These are phyloP conservation scores for Parelbella ahira DNA, from an alignment of 2,888 invertebrate genomes.

Conservation along the genomic window DNA sequence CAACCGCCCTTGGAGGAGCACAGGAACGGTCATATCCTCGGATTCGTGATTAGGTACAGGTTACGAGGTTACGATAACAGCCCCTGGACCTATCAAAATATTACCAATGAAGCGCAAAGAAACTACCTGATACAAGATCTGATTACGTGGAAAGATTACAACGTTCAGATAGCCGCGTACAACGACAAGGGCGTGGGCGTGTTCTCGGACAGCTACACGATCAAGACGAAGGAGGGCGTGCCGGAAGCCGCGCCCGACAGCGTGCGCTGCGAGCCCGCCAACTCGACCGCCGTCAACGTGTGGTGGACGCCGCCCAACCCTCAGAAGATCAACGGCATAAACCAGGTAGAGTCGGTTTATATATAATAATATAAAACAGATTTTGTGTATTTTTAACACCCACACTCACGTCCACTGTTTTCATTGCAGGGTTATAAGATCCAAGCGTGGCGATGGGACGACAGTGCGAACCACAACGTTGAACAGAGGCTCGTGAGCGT, in stretches of 20 bases:
- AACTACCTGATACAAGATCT: conserved; percentile 94
- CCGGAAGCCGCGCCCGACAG: conserved; percentile 95
- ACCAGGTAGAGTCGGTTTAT: no score
- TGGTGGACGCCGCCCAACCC: conserved; percentile 99
- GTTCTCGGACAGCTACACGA: conserved; percentile 93
- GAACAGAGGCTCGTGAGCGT: conserved; percentile 90
- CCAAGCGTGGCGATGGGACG: conserved; percentile 89
- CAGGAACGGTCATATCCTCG: conserved; percentile 96
- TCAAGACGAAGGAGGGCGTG: conserved; percentile 97
- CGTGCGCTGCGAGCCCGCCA: conserved; percentile 87
- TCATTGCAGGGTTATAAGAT: conserved; percentile 89
- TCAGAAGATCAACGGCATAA: conserved; percentile 98
- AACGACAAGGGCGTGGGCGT: conserved; percentile 98
- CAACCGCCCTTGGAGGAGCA: conserved; percentile 96
- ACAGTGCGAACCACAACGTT: conserved; percentile 73
- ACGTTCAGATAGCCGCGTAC: conserved; percentile 97
- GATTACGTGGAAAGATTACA: conserved; percentile 98
- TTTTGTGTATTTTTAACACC: no score
- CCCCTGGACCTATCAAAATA: conserved; percentile 95
- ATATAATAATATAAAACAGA: no score
- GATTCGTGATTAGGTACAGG: conserved; percentile 95
- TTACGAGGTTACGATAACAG: conserved; percentile 95
- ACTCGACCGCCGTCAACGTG: conserved; percentile 91
- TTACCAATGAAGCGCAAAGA: conserved; percentile 95
- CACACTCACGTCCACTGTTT: no score